Evolutionary conservation across 2,888 invertebrate species (phyloP).

Genomic region (Synergus gifuensis): DNA sequence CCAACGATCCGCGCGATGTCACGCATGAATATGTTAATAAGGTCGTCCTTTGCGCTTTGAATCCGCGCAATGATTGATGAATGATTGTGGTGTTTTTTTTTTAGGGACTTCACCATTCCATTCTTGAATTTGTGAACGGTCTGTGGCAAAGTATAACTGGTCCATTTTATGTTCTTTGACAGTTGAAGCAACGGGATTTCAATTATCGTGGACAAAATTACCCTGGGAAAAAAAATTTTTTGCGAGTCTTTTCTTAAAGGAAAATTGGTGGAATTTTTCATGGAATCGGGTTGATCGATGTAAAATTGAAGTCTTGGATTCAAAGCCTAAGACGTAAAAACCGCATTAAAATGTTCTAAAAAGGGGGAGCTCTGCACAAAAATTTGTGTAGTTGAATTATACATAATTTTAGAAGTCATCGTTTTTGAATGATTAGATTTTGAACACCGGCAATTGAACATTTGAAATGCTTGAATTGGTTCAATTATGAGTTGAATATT

Average conservation of each 20-base stretch:
- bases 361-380: no score
- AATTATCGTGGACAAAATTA: not conserved
- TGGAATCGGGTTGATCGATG: not conserved
- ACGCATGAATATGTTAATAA: slow-evolving; percentile 59
- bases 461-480: no score
- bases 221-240: not conserved
- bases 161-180: not conserved
- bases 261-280: not conserved
- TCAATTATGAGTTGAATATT: no score
- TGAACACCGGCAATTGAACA: no score
- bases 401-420: no score
- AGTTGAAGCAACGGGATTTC: not conserved
- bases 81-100: not conserved
- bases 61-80: slow-evolving; percentile 27
- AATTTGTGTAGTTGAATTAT: no score
- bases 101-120: not conserved
- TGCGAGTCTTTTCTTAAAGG: not conserved
- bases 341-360: no score
- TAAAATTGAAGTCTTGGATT: not conserved
- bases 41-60: slow-evolving; percentile 41
- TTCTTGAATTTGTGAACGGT: not conserved
- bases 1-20: slow-evolving; percentile 44
- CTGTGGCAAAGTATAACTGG: not conserved
- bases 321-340: no score
- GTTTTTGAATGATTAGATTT: no score